phyloP scores from a whole-genome alignment of 2,113 vertebrate species.

The Epinephelus moara region DNA sequence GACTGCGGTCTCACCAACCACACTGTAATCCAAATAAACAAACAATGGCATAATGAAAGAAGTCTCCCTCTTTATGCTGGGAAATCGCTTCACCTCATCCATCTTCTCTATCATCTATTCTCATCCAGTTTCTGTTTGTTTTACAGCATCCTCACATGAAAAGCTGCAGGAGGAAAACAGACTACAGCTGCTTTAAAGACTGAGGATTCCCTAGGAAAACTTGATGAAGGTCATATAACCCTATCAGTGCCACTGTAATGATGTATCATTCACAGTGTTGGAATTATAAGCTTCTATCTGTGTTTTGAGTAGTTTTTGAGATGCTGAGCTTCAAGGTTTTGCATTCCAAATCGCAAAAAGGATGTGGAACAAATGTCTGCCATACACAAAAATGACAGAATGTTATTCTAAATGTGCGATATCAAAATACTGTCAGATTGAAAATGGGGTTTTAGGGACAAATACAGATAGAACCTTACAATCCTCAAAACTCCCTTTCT shows the following conservation, averaged over 20 bases:
- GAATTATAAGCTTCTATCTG: no score
- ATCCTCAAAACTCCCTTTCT: no score
- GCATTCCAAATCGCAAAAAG: no score
- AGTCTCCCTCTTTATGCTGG: slow-evolving; percentile 25
- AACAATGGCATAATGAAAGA: slow-evolving; percentile 69
- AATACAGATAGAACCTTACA: no score
- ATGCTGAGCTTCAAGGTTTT: no score
- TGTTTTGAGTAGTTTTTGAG: no score
- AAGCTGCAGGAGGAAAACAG: not conserved
- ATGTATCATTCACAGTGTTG: no score
- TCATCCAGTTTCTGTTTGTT: slow-evolving; percentile 11
- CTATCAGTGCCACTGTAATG: not conserved
- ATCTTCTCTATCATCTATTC: slow-evolving; percentile 37
- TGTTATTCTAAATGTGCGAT: no score
- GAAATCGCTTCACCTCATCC: slow-evolving; percentile 47
- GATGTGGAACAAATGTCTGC: no score
- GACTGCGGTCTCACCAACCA: slow-evolving; percentile 48
- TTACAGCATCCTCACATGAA: slow-evolving; percentile 10
- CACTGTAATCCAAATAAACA: slow-evolving; percentile 68
- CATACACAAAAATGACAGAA: no score
- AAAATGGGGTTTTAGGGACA: no score
- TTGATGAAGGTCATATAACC: not conserved
- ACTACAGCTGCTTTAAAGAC: not conserved
- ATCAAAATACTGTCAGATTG: no score
- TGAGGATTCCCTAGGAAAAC: not conserved